Percentiles rank a stretch among this genome's conserved stretches.
phyloP scores from a whole-genome alignment of 1,140 invertebrate genomes.

The Apis laboriosa region DNA sequence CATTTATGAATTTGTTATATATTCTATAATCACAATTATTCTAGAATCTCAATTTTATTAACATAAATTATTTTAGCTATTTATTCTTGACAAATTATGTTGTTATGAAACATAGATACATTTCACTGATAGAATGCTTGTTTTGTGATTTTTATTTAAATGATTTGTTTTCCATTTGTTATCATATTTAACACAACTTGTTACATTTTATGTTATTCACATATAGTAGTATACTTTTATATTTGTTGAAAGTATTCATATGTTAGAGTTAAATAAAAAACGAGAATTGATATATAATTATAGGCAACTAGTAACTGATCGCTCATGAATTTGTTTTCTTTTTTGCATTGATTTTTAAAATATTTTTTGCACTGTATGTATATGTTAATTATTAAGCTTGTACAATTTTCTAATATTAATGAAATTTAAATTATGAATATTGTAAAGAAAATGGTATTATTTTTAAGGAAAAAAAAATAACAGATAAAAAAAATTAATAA shows the following conservation, averaged over 20 bases:
- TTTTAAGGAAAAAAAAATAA: conserved; percentile 13
- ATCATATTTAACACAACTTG: conserved; percentile 57
- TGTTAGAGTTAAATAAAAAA: conserved; percentile 43
- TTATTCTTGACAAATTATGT: conserved; percentile 40
- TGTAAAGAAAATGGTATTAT: conserved; percentile 19
- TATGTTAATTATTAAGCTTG: conserved; percentile 49
- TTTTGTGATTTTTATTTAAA: conserved; percentile 60
- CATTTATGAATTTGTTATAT: conserved; percentile 55
- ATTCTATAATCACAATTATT: conserved; percentile 52
- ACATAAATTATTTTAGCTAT: conserved; percentile 50
- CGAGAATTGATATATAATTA: conserved; percentile 29
- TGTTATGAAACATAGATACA: conserved; percentile 26
- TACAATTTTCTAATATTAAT: conserved; percentile 29
- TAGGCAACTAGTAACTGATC: conserved; percentile 33
- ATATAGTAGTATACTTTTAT: conserved; percentile 60
- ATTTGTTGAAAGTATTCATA: conserved; percentile 56
- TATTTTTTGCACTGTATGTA: conserved; percentile 42
- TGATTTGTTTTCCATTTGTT: conserved; percentile 63
- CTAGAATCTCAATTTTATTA: conserved; percentile 53
- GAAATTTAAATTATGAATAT: conserved; percentile 1
- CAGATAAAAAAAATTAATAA: conserved; percentile 30
- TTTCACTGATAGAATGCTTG: conserved; percentile 41
- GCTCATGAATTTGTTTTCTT: conserved; percentile 20
- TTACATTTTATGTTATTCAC: conserved; percentile 64
- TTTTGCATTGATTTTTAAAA: conserved; percentile 24